A percentile compares a stretch with the other conserved stretches of the same genome.
phyloP scores from a whole-genome alignment of 1,140 invertebrate species.

The Calycopis cecrops region DNA sequence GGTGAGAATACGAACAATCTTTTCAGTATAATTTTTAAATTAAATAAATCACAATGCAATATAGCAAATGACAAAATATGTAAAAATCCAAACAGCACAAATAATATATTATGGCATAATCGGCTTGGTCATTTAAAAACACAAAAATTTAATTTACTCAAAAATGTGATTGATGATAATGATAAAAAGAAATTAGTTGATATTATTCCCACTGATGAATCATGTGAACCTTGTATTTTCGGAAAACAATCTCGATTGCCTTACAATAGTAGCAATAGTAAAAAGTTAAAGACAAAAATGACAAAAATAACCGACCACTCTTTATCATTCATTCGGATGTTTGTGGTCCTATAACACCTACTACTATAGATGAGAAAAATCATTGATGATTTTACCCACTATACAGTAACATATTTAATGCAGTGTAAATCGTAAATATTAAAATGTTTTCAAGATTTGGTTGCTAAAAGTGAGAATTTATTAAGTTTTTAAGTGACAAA shows the following conservation, averaged over 20 bases:
- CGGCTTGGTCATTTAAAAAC: conserved; percentile 3
- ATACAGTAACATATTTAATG: neutral
- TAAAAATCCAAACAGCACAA: conserved; percentile 5
- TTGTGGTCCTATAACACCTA: neutral
- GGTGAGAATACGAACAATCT: conserved; percentile 10
- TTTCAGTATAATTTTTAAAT: conserved; percentile 2
- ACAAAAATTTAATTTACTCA: conserved; percentile 3
- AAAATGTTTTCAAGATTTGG: too few species aligned
- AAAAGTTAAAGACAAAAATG: conserved; percentile 1
- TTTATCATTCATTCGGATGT: conserved; percentile 11
- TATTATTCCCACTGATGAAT: conserved; percentile 3
- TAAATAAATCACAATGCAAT: conserved; percentile 3
- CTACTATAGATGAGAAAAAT: neutral
- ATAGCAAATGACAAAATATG: neutral
- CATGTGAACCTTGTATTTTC: conserved; percentile 3
- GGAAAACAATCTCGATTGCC: conserved; percentile 9
- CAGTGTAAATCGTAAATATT: too few species aligned
- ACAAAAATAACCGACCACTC: conserved; percentile 8
- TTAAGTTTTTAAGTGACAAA: too few species aligned
- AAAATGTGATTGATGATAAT: conserved; percentile 1
- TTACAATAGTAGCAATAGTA: too few species aligned
- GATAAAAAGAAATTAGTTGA: neutral
- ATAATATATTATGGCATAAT: conserved; percentile 8
- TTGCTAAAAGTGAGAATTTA: too few species aligned
- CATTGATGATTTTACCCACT: too few species aligned